These are phyloP conservation scores for Macrotrachela quadricornifera DNA, from an alignment of 1,140 invertebrate genomes.

Conservation along the genomic window DNA sequence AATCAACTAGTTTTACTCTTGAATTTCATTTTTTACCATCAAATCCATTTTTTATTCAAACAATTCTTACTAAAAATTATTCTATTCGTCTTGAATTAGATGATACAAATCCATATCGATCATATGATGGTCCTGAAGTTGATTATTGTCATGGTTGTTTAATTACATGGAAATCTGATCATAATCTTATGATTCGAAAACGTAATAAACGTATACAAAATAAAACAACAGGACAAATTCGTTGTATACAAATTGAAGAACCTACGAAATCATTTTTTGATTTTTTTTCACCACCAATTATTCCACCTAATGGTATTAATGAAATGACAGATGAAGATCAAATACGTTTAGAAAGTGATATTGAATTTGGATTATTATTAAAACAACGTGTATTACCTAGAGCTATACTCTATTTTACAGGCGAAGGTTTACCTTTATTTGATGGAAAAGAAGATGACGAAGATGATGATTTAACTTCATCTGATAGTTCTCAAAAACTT, in stretches of 20 bases:
- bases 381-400: conserved; percentile 70
- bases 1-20: conserved; percentile 48
- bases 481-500: too few species aligned
- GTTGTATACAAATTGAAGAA: conserved; percentile 73
- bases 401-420: conserved; percentile 79
- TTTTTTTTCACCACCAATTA: conserved; percentile 49
- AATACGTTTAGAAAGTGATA: conserved; percentile 64
- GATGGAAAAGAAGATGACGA: too few species aligned
- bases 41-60: conserved; percentile 90
- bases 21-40: conserved; percentile 69
- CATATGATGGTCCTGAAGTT: conserved; percentile 82
- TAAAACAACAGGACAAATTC: conserved; percentile 67
- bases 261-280: conserved; percentile 73
- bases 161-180: conserved; percentile 84
- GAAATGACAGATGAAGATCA: conserved; percentile 35
- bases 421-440: conserved; percentile 16
- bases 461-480: too few species aligned
- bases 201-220: conserved; percentile 71
- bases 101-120: conserved; percentile 69
- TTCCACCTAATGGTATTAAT: conserved; percentile 18
- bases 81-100: conserved; percentile 74
- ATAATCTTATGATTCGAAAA: conserved; percentile 89
- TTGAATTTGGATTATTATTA: conserved; percentile 93
- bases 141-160: conserved; percentile 67
- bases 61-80: conserved; percentile 78